Evolutionary conservation across 2,797 vertebrate species (phyloP), one percentile per base, ranked within the genome.

Genomic region (Ficedula albicollis): DNA sequence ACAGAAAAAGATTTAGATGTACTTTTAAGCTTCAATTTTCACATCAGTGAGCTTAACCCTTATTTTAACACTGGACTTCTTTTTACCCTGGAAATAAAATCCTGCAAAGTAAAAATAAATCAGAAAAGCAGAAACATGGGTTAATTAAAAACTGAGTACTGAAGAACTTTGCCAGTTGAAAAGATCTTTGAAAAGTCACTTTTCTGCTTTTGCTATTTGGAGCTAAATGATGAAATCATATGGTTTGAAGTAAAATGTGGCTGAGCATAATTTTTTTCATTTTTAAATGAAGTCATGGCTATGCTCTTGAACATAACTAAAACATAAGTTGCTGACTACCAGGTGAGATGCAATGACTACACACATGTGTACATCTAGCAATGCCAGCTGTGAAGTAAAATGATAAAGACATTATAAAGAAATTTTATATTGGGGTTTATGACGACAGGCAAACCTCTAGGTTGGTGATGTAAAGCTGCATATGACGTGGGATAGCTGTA

Each of bases 1-100:
- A 39, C 36, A 74, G 52, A 44, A 79, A 67, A 84, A 80, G 20
- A 1, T 72, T 80, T 68, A 81, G 27, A 48, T 38, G 12, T 9
- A 52, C 46, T 82, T 93, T 79, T 63, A 52, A 63, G 21, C 18
- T 91, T 82, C 41, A 54, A 8, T 90, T 87, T 92, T 85, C 54
- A 74, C 49, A 85, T 91, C 43, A 56, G 38, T 56, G 12, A 8
- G 8, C 38, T 87, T 85, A 94, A 77, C 11, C 23, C 20, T 73
- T 84, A 66, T 39, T 86, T 90, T 66, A 43, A 59, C 26, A 51
- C 77, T 7, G 4, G 2, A 1, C 3, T 30, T 29, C 8, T 73
- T 63, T 75, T 67, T 21, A 60, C 5, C 2, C 16, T 73, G 32
- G 32, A 66, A 85, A 87, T 44, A 44, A 87, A 79, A 62, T 39